phyloP scores from a whole-genome alignment of 1,140 invertebrate genomes.

The Leucophenga varia region DNA sequence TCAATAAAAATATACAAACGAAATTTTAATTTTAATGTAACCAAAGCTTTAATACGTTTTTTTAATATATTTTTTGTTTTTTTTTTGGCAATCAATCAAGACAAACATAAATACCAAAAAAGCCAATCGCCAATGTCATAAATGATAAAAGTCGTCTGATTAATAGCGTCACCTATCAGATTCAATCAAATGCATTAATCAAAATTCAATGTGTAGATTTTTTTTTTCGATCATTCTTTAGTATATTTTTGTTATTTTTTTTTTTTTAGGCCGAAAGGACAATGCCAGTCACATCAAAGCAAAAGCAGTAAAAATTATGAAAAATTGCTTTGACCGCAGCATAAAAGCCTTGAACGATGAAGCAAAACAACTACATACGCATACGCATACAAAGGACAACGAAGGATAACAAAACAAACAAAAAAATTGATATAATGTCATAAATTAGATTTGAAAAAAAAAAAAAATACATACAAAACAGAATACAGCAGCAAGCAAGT shows the following conservation, averaged over 20 bases:
- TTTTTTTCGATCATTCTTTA: no score
- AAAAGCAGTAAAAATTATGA: slow-evolving; percentile 42
- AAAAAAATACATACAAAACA: no score
- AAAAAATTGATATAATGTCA: slow-evolving; percentile 51
- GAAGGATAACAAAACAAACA: slow-evolving; percentile 11
- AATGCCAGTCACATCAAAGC: no score
- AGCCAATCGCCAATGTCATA: slow-evolving; percentile 15
- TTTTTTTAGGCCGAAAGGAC: no score
- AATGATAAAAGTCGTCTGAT: slow-evolving; percentile 25
- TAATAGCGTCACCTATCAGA: slow-evolving; percentile 53
- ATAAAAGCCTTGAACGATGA: no score
- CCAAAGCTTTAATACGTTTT: slow-evolving; percentile 3
- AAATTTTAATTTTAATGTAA: slow-evolving; percentile 12
- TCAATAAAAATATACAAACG: no score
- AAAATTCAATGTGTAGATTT: slow-evolving; percentile 48
- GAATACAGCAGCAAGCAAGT: no score
- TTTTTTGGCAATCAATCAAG: slow-evolving; percentile 11
- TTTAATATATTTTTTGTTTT: background rate
- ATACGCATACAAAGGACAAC: slow-evolving; percentile 15
- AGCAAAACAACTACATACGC: background rate
- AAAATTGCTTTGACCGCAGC: slow-evolving; percentile 48
- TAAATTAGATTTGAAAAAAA: slow-evolving; percentile 55
- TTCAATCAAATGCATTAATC: slow-evolving; percentile 53
- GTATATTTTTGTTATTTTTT: no score
- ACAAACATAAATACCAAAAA: slow-evolving; percentile 23